Conservation (phyloP, 2,888 invertebrate species). For the Neoscelio sp. region DNA sequence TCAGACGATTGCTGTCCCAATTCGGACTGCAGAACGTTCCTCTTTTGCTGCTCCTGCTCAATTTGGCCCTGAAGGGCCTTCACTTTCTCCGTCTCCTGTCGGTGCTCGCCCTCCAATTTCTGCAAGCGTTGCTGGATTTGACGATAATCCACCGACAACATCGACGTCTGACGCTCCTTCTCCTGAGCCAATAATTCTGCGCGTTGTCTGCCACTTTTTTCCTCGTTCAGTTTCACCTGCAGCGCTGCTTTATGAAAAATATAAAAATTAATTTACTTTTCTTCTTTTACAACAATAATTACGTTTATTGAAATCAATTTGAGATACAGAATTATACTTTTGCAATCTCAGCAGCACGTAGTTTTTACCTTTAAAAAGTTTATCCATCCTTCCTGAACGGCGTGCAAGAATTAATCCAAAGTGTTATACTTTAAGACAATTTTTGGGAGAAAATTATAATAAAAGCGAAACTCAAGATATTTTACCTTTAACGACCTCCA, state of each 20-base stretch:
- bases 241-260: conserved; percentile 86
- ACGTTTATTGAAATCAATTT: too few species aligned
- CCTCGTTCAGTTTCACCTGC: conserved; percentile 95
- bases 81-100: conserved; percentile 93
- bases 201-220: conserved; percentile 93
- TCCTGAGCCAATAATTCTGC: conserved; percentile 95
- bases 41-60: conserved; percentile 96
- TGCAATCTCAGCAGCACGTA: too few species aligned
- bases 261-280: conserved; percentile 31
- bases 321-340: conserved; percentile 4
- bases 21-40: conserved; percentile 92
- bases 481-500: conserved; percentile 95
- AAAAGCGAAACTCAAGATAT: neutral
- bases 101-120: conserved; percentile 95
- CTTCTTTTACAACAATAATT: too few species aligned
- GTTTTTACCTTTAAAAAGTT: conserved; percentile 87
- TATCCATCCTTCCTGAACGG: conserved; percentile 88
- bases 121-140: conserved; percentile 96
- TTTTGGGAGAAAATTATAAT: neutral
- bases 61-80: conserved; percentile 92
- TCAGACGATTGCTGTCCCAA: conserved; percentile 88
- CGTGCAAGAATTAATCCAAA: conserved; percentile 83
- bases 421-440: conserved; percentile 4
- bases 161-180: conserved; percentile 96
- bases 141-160: conserved; percentile 97